Conservation (phyloP, 2,888 invertebrate genomes). For the Chalcis sispes region DNA sequence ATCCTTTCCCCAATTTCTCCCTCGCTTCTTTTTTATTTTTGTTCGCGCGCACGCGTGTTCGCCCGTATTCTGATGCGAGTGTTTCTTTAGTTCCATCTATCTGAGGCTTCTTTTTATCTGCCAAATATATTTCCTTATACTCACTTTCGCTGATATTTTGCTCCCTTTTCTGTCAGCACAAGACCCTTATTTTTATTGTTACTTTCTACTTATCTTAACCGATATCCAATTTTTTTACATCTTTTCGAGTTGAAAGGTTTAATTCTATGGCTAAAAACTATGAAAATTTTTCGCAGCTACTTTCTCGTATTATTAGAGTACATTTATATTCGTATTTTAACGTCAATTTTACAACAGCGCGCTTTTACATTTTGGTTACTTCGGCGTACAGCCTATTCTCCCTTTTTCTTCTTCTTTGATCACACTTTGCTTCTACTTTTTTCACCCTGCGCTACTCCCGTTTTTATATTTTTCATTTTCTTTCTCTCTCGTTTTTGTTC, state of each 20-base stretch:
- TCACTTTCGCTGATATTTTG: no score
- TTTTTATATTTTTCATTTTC: conserved; percentile 32
- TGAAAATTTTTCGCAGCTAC: no score
- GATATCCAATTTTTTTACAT: no score
- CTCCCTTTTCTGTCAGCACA: no score
- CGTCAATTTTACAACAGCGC: not conserved
- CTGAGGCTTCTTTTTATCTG: no score
- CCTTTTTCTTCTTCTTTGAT: conserved; percentile 29
- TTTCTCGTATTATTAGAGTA: no score
- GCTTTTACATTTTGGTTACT: conserved; percentile 30
- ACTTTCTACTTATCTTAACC: no score
- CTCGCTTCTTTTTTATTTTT: conserved; percentile 39
- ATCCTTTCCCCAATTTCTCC: conserved; percentile 4
- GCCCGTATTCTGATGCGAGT: no score
- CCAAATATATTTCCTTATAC: no score
- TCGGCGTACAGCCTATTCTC: not conserved
- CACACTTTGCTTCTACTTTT: conserved; percentile 47
- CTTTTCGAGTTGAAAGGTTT: conserved; percentile 27
- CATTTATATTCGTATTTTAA: no score
- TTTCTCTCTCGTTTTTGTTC: conserved; percentile 15
- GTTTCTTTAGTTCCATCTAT: no score
- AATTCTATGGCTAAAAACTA: conserved; percentile 19
- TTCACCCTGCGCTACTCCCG: conserved; percentile 39
- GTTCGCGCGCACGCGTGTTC: not conserved
- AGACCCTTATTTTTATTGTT: no score